A percentile compares a stretch with the other conserved stretches of the same genome.
These are phyloP conservation scores for Pogonomyrmex barbatus DNA, from an alignment of 1,140 invertebrate genomes.

Conservation along the genomic window DNA sequence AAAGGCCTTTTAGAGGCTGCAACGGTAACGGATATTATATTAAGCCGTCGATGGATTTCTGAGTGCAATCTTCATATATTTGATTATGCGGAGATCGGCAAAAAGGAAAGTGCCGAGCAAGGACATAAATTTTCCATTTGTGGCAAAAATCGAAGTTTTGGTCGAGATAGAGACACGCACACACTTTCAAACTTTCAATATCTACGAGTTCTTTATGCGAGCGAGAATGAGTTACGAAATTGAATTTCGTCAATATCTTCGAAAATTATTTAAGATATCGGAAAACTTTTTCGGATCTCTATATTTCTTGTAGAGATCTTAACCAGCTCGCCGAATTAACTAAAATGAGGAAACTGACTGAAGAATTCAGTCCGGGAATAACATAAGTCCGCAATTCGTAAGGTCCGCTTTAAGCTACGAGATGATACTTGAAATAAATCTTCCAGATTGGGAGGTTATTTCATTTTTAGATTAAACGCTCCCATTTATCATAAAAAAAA, in stretches of 20 bases:
- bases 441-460: not conserved
- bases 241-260: slow-evolving; percentile 1
- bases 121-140: slow-evolving; percentile 11
- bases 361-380: not conserved
- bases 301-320: slow-evolving; percentile 13
- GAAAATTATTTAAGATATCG: not conserved
- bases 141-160: slow-evolving; percentile 3
- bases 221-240: not conserved
- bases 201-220: not conserved
- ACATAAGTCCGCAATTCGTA: not conserved
- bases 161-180: not conserved
- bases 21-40: slow-evolving; percentile 50
- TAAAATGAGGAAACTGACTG: not conserved
- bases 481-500: not conserved
- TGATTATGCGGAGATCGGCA: not conserved
- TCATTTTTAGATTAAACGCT: not conserved
- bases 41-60: slow-evolving; percentile 17
- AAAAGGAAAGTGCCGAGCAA: not conserved
- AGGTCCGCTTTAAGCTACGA: not conserved
- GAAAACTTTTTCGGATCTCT: not conserved
- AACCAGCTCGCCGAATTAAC: not conserved
- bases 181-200: not conserved
- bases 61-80: slow-evolving; percentile 18
- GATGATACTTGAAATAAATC: not conserved
- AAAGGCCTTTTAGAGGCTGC: slow-evolving; percentile 33